phyloP scores from a whole-genome alignment of 2,888 invertebrate genomes.

The Dolichopus griseipennis region DNA sequence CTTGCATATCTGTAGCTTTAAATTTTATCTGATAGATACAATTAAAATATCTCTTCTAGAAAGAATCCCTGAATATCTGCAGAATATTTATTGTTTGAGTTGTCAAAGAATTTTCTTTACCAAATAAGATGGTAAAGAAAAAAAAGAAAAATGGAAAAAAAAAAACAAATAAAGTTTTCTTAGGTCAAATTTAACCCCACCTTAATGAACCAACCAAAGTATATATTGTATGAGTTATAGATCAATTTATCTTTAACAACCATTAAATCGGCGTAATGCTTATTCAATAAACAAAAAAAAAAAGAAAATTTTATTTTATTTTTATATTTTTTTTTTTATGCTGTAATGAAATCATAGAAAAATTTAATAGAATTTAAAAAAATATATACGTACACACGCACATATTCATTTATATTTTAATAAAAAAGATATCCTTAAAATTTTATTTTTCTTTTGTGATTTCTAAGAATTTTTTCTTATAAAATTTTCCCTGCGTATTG shows the following conservation, averaged over 20 bases:
- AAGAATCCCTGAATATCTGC: too few relatives aligned
- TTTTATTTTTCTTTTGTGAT: too few relatives aligned
- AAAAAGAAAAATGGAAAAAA: too few relatives aligned
- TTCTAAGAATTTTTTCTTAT: too few relatives aligned
- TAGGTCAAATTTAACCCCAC: too few relatives aligned
- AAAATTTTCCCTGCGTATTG: too few relatives aligned
- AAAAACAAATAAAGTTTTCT: not conserved
- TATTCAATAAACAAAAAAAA: not conserved
- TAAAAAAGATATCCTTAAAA: not conserved
- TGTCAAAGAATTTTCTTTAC: not conserved
- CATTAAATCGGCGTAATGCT: slow-evolving; percentile 1
- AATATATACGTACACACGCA: not conserved
- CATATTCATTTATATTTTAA: not conserved
- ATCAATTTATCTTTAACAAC: slow-evolving; percentile 6
- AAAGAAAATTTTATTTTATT: not conserved
- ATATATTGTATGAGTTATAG: not conserved
- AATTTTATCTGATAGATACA: not conserved
- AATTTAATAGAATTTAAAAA: too few relatives aligned
- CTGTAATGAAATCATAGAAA: not conserved
- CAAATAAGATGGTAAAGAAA: too few relatives aligned
- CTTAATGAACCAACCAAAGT: too few relatives aligned
- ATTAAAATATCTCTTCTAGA: too few relatives aligned
- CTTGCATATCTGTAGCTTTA: not conserved
- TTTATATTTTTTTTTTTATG: not conserved
- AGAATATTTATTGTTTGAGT: not conserved